Percentiles rank a stretch among this genome's conserved stretches.
Evolutionary conservation across 2,113 vertebrate genomes (phyloP).

Genomic region (Todiramphus saurophagus): DNA sequence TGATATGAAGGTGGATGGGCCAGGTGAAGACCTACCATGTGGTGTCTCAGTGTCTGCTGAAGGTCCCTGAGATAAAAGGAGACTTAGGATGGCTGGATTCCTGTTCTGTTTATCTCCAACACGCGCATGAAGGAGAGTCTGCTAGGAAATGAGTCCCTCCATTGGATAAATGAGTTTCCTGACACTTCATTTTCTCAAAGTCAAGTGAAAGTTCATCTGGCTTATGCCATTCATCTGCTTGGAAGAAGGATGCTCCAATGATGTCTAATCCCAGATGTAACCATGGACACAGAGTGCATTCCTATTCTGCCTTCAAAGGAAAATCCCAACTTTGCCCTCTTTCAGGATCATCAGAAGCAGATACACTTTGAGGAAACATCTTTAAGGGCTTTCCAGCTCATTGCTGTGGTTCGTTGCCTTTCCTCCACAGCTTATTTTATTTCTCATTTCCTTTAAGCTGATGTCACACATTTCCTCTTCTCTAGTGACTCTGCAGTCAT

Average conservation of each 20-base stretch:
- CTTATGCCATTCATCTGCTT: not conserved
- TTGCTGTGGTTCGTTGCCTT: slow-evolving; percentile 4
- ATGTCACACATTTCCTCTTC: slow-evolving; percentile 58
- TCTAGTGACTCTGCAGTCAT: slow-evolving; percentile 57
- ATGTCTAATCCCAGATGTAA: not conserved
- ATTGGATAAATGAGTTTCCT: not conserved
- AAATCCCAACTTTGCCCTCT: not conserved
- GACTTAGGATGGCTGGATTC: not conserved
- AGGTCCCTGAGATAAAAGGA: not conserved
- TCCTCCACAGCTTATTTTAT: slow-evolving; percentile 14
- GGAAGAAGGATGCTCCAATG: not conserved
- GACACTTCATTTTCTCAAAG: not conserved
- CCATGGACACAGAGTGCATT: not conserved
- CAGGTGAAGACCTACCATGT: not conserved
- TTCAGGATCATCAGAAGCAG: not conserved
- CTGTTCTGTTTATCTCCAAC: not conserved
- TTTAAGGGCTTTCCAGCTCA: not conserved
- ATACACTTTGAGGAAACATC: not conserved
- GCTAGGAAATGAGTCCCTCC: not conserved
- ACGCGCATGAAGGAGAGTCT: not conserved
- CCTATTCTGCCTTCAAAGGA: not conserved
- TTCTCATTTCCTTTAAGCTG: slow-evolving; percentile 57
- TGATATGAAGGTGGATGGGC: not conserved
- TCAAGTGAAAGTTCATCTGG: not conserved
- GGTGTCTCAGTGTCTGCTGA: not conserved